phyloP scores from a whole-genome alignment of 2,113 vertebrate species.

The Hippocampus comes region DNA sequence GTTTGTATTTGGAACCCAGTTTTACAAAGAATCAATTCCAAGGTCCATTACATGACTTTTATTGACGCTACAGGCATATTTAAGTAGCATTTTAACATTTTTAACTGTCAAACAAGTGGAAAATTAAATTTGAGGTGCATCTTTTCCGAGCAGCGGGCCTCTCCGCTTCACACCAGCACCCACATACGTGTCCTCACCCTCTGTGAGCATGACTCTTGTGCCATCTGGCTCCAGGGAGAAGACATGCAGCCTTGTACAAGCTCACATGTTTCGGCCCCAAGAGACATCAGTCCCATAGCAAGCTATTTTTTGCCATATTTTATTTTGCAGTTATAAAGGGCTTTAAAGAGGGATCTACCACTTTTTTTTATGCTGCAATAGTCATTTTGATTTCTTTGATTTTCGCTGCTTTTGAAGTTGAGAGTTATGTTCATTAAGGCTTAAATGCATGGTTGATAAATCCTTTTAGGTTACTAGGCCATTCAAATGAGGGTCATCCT shows the following conservation, averaged over 20 bases:
- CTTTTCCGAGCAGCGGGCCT: conserved; percentile 26
- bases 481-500: conserved; percentile 25
- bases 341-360: conserved; percentile 20
- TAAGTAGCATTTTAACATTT: too few species aligned
- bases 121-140: too few species aligned
- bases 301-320: conserved; percentile 35
- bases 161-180: conserved; percentile 48
- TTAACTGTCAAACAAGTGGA: too few species aligned
- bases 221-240: conserved; percentile 49
- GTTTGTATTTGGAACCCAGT: too few species aligned
- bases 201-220: conserved; percentile 55
- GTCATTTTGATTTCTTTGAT: conserved; percentile 43
- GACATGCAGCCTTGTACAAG: conserved; percentile 25
- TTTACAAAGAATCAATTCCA: too few species aligned
- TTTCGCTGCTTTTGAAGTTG: conserved; percentile 43
- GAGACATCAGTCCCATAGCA: conserved; percentile 21
- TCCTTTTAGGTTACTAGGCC: conserved; percentile 33
- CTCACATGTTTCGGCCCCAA: conserved; percentile 21
- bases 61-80: too few species aligned
- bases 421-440: conserved; percentile 31
- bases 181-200: conserved; percentile 42
- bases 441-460: conserved; percentile 33
- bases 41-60: too few species aligned
- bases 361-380: conserved; percentile 24
- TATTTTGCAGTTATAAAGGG: conserved; percentile 11